Evolutionary conservation across 2,113 vertebrate species (phyloP).

Genomic region (Carassius carassius): DNA sequence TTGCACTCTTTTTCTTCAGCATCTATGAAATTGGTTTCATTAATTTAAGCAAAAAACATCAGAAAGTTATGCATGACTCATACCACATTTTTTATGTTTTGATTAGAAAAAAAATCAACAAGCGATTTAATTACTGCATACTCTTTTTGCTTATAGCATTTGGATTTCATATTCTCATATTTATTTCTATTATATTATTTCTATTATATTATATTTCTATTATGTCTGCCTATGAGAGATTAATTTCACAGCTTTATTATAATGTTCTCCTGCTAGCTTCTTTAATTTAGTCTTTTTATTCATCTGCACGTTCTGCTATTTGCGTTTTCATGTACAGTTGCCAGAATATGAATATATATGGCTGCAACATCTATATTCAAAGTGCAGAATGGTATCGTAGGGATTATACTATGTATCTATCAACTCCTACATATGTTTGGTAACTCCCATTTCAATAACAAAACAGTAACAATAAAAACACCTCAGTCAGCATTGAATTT

Average conservation of each 20-base stretch:
- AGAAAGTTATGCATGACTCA: background rate
- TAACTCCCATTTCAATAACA: slow-evolving; percentile 25
- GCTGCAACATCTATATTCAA: slow-evolving; percentile 25
- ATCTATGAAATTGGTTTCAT: background rate
- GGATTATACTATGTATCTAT: slow-evolving; percentile 1
- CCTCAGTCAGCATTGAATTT: slow-evolving; percentile 9
- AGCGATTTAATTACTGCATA: background rate
- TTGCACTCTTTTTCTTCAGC: background rate
- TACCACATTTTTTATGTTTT: background rate
- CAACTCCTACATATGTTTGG: slow-evolving; percentile 27
- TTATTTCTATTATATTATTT: background rate
- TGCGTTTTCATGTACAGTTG: slow-evolving; percentile 40
- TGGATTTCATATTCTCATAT: slow-evolving; percentile 12
- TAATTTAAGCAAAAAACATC: background rate
- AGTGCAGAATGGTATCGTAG: slow-evolving; percentile 8
- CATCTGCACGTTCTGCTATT: slow-evolving; percentile 35
- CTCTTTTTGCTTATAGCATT: background rate
- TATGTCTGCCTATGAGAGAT: background rate
- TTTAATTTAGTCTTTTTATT: slow-evolving; percentile 22
- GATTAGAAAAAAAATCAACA: slow-evolving; percentile 1
- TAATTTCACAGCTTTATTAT: background rate
- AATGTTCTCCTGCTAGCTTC: background rate
- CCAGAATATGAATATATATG: background rate
- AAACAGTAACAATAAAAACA: slow-evolving; percentile 29
- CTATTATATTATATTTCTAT: too few species aligned